Evolutionary conservation across 2,113 vertebrate species (phyloP).

Genomic region (Ellobius talpinus): DNA sequence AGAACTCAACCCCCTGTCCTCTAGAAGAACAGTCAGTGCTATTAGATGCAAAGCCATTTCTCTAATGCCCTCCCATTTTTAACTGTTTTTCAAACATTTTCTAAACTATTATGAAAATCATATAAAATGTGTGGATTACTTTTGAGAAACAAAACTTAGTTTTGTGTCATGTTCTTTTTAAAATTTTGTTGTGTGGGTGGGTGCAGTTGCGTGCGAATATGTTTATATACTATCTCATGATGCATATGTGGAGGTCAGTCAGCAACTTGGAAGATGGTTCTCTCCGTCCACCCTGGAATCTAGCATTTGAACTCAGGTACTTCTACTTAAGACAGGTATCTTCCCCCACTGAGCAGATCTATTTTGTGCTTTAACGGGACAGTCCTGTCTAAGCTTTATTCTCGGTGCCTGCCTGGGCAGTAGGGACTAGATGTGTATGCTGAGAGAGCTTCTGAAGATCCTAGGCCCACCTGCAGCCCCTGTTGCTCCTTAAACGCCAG

Average conservation of each 20-base stretch:
- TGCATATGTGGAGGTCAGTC: background rate
- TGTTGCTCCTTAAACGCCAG: background rate
- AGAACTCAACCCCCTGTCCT: background rate
- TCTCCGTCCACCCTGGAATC: background rate
- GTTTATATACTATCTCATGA: background rate
- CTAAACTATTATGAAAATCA: background rate
- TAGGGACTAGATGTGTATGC: background rate
- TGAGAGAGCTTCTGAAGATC: background rate
- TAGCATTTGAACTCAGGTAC: background rate
- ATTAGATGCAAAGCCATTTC: background rate
- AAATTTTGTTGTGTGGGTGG: background rate
- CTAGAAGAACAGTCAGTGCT: background rate
- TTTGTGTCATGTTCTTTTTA: background rate
- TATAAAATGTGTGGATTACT: slow-evolving; percentile 1
- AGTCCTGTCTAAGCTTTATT: background rate
- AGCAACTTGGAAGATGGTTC: background rate
- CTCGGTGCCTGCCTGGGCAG: background rate
- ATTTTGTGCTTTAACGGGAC: background rate
- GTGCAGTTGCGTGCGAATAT: background rate
- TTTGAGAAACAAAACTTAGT: background rate
- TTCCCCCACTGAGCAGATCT: background rate
- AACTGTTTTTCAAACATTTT: background rate
- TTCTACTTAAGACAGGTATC: background rate
- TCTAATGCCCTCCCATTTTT: background rate
- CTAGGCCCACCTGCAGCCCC: background rate